Evolutionary conservation across 2,888 invertebrate species (phyloP).

Genomic region (Ptilodon capucinus): DNA sequence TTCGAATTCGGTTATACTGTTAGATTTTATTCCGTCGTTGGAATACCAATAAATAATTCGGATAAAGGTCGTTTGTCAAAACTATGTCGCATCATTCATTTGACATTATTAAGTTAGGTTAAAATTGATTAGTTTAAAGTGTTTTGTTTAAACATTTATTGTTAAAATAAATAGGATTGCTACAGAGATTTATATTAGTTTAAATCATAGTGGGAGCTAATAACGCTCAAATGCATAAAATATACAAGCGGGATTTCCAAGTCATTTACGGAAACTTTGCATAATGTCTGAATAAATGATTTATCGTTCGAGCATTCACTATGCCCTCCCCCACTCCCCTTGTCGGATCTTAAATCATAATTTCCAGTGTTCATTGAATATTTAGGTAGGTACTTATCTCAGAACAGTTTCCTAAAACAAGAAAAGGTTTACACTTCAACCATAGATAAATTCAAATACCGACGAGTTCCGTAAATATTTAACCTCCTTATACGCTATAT

Average conservation of each 20-base stretch:
- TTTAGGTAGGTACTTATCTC: not conserved
- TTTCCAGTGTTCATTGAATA: not conserved
- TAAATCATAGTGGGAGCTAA: too few relatives aligned
- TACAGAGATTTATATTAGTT: not conserved
- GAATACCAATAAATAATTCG: slow-evolving; percentile 33
- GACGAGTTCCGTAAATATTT: too few relatives aligned
- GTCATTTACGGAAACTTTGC: too few relatives aligned
- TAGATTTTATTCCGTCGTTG: slow-evolving; percentile 30
- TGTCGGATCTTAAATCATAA: not conserved
- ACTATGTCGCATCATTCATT: slow-evolving; percentile 21
- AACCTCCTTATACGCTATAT: not conserved
- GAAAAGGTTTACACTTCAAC: too few relatives aligned
- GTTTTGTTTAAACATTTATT: slow-evolving; percentile 13
- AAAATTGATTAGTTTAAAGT: slow-evolving; percentile 24
- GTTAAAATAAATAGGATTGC: slow-evolving; percentile 9
- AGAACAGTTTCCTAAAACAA: too few relatives aligned
- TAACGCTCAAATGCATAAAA: not conserved
- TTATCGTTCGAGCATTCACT: too few relatives aligned
- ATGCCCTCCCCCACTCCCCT: too few relatives aligned
- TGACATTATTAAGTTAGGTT: slow-evolving; percentile 37
- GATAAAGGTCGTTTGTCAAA: slow-evolving; percentile 29
- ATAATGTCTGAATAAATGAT: not conserved
- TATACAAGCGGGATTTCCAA: not conserved
- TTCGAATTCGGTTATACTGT: slow-evolving; percentile 38
- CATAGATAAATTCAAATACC: too few relatives aligned